Conservation (phyloP, 2,888 invertebrate species). For the Catocala sponsa region DNA sequence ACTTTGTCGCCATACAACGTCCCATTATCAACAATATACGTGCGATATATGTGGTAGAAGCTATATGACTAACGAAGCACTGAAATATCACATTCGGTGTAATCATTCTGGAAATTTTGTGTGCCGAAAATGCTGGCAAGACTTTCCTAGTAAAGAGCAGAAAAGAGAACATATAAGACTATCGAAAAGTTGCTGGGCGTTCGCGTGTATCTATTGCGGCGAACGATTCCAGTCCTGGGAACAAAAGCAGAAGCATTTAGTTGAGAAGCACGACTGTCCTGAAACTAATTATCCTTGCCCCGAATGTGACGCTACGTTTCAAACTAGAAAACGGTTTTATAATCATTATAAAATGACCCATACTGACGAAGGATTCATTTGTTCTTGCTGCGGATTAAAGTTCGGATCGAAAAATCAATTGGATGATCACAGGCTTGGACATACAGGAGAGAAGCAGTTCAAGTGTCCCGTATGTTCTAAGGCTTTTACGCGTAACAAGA, state of each 20-base stretch:
- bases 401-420: constrained; percentile 64
- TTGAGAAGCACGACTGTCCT: constrained; percentile 62
- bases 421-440: constrained; percentile 79
- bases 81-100: constrained; percentile 74
- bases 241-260: constrained; percentile 69
- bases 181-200: constrained; percentile 71
- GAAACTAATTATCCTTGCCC: constrained; percentile 67
- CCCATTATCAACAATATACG: constrained; percentile 73
- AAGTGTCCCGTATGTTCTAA: constrained; percentile 82
- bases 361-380: constrained; percentile 67
- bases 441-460: constrained; percentile 81
- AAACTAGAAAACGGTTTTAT: constrained; percentile 68
- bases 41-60: constrained; percentile 77
- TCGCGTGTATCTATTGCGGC: constrained; percentile 70
- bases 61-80: constrained; percentile 70
- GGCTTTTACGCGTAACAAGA: constrained; percentile 81
- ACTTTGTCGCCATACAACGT: constrained; percentile 73
- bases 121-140: constrained; percentile 76
- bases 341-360: constrained; percentile 71
- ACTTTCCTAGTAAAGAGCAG: constrained; percentile 64
- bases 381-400: constrained; percentile 71
- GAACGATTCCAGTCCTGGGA: constrained; percentile 79
- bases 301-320: constrained; percentile 67
- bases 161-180: constrained; percentile 66
- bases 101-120: constrained; percentile 66